phyloP scores from a whole-genome alignment of 1,140 invertebrate species.

The Aphidius gifuensis region DNA sequence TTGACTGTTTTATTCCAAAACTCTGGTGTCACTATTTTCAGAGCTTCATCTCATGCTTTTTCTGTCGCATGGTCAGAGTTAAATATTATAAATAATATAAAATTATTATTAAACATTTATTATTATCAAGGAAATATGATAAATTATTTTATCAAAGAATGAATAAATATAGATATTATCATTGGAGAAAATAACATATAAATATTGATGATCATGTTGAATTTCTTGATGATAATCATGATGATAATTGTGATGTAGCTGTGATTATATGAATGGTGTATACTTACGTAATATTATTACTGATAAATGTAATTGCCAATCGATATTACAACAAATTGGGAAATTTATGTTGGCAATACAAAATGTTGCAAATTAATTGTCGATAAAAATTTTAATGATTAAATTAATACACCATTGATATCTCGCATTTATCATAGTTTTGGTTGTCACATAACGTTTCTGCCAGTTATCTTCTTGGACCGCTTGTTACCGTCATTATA shows the following conservation, averaged over 20 bases:
- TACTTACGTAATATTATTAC: slow-evolving; percentile 45
- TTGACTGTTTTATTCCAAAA: neutral
- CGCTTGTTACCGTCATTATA: no score
- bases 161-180: slow-evolving; percentile 55
- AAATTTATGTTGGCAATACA: slow-evolving; percentile 55
- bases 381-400: slow-evolving; percentile 24
- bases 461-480: no score
- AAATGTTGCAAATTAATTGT: slow-evolving; percentile 37
- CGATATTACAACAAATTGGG: slow-evolving; percentile 51
- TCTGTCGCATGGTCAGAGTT: neutral
- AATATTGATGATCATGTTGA: slow-evolving; percentile 45
- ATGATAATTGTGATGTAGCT: slow-evolving; percentile 33
- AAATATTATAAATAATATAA: slow-evolving; percentile 32
- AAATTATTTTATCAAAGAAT: slow-evolving; percentile 52
- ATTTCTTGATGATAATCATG: slow-evolving; percentile 41
- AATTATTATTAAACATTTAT: slow-evolving; percentile 31
- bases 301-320: slow-evolving; percentile 47
- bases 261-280: slow-evolving; percentile 30
- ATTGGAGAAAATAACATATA: slow-evolving; percentile 47
- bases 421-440: slow-evolving; percentile 57
- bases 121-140: slow-evolving; percentile 28
- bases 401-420: slow-evolving; percentile 47
- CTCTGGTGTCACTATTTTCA: slow-evolving; percentile 3
- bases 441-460: slow-evolving; percentile 54
- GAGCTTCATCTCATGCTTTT: neutral